Percentiles rank a stretch among this genome's conserved stretches.
phyloP scores from a whole-genome alignment of 2,888 invertebrate genomes.

The Geotrupes spiniger region DNA sequence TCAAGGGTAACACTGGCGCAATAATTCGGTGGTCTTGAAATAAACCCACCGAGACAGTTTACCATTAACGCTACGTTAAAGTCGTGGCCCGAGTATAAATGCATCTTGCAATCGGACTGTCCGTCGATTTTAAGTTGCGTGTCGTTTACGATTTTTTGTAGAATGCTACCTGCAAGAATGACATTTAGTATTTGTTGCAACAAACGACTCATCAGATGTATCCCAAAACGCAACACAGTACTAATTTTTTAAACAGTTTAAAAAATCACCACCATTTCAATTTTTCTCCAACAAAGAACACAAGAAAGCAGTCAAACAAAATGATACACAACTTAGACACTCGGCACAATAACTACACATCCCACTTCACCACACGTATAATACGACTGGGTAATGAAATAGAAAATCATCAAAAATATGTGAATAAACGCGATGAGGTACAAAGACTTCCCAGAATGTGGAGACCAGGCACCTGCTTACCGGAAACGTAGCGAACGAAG shows the following conservation, averaged over 20 bases:
- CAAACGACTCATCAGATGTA: not conserved
- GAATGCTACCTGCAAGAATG: slow-evolving; percentile 2
- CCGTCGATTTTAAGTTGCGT: slow-evolving; percentile 11
- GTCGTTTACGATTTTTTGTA: slow-evolving; percentile 16
- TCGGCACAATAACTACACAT: too few relatives aligned
- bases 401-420: too few relatives aligned
- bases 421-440: too few relatives aligned
- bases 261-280: slow-evolving; percentile 4
- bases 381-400: too few relatives aligned
- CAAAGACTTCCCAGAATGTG: too few relatives aligned
- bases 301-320: too few relatives aligned
- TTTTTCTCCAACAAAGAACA: too few relatives aligned
- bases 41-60: slow-evolving; percentile 9
- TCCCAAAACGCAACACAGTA: not conserved
- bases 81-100: slow-evolving; percentile 19
- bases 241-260: not conserved
- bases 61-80: slow-evolving; percentile 17
- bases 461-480: too few relatives aligned
- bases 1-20: slow-evolving; percentile 15
- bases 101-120: slow-evolving; percentile 8
- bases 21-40: slow-evolving; percentile 10
- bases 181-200: not conserved
- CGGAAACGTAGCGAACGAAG: too few relatives aligned
- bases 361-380: too few relatives aligned
- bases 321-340: too few relatives aligned